phyloP scores from a whole-genome alignment of 2,797 vertebrate species.

The Acanthiza pusilla region DNA sequence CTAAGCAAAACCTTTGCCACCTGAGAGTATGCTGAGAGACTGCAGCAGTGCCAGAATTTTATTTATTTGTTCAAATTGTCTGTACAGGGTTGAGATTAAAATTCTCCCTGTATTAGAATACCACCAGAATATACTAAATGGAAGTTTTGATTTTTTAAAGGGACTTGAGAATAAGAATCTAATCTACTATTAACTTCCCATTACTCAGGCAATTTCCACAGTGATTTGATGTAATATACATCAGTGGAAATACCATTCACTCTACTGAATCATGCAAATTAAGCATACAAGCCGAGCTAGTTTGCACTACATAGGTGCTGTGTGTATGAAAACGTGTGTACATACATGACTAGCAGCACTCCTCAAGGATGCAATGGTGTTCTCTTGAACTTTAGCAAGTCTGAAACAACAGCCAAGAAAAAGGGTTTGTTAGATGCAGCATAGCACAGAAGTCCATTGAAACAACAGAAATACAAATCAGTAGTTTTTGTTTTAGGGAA shows the following conservation, averaged over 20 bases:
- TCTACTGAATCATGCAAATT: not conserved
- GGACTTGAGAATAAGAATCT: not conserved
- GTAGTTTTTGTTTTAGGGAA: not conserved
- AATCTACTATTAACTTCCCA: not conserved
- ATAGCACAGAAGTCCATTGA: not conserved
- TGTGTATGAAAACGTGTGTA: not conserved
- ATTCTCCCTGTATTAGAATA: not conserved
- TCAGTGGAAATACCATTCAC: not conserved
- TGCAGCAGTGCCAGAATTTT: not conserved
- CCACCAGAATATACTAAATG: not conserved
- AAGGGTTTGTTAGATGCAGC: not conserved
- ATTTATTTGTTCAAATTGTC: not conserved
- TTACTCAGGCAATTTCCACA: not conserved
- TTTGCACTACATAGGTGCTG: not conserved
- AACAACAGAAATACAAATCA: not conserved
- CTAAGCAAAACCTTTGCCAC: not conserved
- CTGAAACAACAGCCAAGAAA: constrained; percentile 74
- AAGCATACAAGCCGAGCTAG: not conserved
- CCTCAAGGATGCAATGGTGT: constrained; percentile 93
- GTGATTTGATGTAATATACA: not conserved
- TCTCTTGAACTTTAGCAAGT: constrained; percentile 92
- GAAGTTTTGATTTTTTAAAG: not conserved
- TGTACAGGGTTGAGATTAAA: not conserved
- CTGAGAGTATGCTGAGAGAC: not conserved
- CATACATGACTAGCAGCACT: constrained; percentile 92